Conservation (phyloP, 2,113 vertebrate species). For the Scatophagus argus region DNA sequence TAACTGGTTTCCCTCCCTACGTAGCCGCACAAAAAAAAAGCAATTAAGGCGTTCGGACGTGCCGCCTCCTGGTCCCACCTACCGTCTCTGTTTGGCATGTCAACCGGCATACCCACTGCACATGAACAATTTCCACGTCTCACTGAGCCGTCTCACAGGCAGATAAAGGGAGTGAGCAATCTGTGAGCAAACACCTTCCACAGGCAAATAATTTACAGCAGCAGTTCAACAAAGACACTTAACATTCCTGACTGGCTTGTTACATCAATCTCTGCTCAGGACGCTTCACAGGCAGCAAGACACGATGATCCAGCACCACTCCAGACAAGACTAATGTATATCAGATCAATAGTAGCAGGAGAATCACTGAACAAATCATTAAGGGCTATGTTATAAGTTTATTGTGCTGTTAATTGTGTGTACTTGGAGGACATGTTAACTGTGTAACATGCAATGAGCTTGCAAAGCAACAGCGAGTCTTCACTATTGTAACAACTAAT, state of each 20-base stretch:
- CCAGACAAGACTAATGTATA: slow-evolving; percentile 61
- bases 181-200: slow-evolving; percentile 29
- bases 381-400: slow-evolving; percentile 45
- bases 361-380: slow-evolving; percentile 62
- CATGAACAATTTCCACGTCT: slow-evolving; percentile 10
- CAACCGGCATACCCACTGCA: slow-evolving; percentile 12
- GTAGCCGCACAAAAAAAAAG: slow-evolving; percentile 16
- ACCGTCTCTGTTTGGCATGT: slow-evolving; percentile 38
- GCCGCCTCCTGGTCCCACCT: slow-evolving; percentile 44
- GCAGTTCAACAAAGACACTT: slow-evolving; percentile 44
- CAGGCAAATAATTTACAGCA: slow-evolving; percentile 69
- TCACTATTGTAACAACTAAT: background rate
- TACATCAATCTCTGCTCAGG: slow-evolving; percentile 48
- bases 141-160: slow-evolving; percentile 22
- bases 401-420: slow-evolving; percentile 46
- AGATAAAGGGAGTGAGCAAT: slow-evolving; percentile 28
- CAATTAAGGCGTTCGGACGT: slow-evolving; percentile 66
- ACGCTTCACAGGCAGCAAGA: slow-evolving; percentile 11
- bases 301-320: slow-evolving; percentile 22
- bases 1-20: slow-evolving; percentile 81
- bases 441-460: background rate
- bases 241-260: slow-evolving; percentile 68
- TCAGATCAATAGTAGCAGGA: slow-evolving; percentile 55
- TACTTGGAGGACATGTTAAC: slow-evolving; percentile 8
- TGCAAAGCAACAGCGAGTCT: background rate